These are phyloP conservation scores for Catostylus mosaicus DNA, from an alignment of 30 jellyfish, hydroid and myxozoan species.

Conservation along the genomic window DNA sequence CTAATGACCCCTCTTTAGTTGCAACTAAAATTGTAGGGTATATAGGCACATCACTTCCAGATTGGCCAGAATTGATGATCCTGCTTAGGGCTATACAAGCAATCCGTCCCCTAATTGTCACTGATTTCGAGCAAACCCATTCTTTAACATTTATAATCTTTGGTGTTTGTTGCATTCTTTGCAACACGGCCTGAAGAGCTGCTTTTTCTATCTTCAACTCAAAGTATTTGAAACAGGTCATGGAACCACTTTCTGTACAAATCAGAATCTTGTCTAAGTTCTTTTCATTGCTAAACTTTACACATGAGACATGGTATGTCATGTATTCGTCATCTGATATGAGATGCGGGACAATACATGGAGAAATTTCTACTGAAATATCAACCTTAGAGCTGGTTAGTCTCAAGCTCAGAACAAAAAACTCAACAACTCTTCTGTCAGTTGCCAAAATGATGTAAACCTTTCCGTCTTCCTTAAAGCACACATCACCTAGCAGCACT, in stretches of 20 bases:
- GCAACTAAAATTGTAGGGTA: slow-evolving; percentile 25
- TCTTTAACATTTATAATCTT: slow-evolving; percentile 32
- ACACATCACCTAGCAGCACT: slow-evolving; percentile 45
- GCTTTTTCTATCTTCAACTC: slow-evolving; percentile 70
- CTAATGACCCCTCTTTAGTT: slow-evolving; percentile 29
- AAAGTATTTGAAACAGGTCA: slow-evolving; percentile 51
- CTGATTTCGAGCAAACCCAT: slow-evolving; percentile 41
- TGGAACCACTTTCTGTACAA: slow-evolving; percentile 53
- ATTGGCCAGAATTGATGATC: background rate
- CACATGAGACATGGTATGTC: slow-evolving; percentile 48
- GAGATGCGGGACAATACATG: slow-evolving; percentile 77
- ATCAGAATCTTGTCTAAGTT: slow-evolving; percentile 57
- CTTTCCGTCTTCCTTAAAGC: slow-evolving; percentile 76
- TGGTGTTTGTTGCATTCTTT: slow-evolving; percentile 52
- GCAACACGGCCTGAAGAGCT: slow-evolving; percentile 71
- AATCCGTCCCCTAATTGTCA: slow-evolving; percentile 13
- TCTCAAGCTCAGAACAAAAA: slow-evolving; percentile 56
- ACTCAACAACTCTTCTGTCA: slow-evolving; percentile 66
- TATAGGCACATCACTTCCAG: slow-evolving; percentile 19
- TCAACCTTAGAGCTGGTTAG: slow-evolving; percentile 37
- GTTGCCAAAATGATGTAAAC: slow-evolving; percentile 58
- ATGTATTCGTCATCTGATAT: slow-evolving; percentile 43
- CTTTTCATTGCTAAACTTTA: slow-evolving; percentile 47
- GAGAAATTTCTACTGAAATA: slow-evolving; percentile 65
- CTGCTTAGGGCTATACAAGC: slow-evolving; percentile 31